Evolutionary conservation across 2,113 vertebrate species (phyloP).

Genomic region (Nerophis ophidion): DNA sequence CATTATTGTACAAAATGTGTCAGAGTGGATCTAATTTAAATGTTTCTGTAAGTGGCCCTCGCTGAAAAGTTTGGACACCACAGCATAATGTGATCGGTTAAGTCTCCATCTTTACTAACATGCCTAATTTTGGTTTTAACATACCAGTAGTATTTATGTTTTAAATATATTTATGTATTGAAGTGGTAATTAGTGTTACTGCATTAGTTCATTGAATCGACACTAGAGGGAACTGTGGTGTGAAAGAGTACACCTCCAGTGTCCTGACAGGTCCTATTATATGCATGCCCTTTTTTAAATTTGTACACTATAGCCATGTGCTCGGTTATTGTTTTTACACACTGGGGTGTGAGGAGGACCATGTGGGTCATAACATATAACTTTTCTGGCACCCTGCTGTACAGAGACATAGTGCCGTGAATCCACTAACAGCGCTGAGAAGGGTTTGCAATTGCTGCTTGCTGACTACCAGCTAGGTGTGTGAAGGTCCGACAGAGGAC

Average conservation of each 20-base stretch:
- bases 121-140: too few relatives aligned
- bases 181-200: too few relatives aligned
- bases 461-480: constrained; percentile 27
- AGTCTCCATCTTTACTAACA: too few relatives aligned
- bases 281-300: constrained; percentile 14
- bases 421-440: neutral
- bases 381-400: constrained; percentile 39
- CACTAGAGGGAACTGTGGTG: constrained; percentile 49
- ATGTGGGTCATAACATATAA: constrained; percentile 41
- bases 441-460: constrained; percentile 23
- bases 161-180: too few relatives aligned
- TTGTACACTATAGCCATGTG: constrained; percentile 31
- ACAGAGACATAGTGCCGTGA: constrained; percentile 29
- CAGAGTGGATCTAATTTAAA: too few relatives aligned
- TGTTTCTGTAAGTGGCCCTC: too few relatives aligned
- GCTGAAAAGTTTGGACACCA: too few relatives aligned
- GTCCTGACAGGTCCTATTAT: neutral
- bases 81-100: too few relatives aligned
- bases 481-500: constrained; percentile 4
- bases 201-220: neutral
- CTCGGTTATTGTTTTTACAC: constrained; percentile 24
- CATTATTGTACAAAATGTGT: too few relatives aligned
- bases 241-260: neutral
- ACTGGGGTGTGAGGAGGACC: constrained; percentile 34
- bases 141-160: too few relatives aligned